These are phyloP conservation scores for Drosophila nasuta DNA, from an alignment of 1,140 invertebrate genomes.

Conservation along the genomic window DNA sequence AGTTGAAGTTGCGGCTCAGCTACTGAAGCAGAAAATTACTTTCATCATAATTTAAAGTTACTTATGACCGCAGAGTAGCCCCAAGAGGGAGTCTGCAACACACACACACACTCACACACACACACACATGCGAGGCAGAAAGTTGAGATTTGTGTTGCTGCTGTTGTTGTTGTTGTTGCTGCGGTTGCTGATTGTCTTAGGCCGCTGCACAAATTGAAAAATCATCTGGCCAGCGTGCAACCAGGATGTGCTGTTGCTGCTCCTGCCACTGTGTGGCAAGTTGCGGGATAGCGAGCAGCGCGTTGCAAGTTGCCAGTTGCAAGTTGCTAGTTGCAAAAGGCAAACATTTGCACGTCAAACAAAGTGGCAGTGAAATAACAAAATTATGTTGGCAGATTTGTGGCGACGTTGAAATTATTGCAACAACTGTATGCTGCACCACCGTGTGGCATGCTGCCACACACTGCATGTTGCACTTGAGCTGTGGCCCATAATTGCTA, in stretches of 20 bases:
- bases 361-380: conserved; percentile 83
- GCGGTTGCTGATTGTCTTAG: conserved; percentile 64
- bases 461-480: conserved; percentile 40
- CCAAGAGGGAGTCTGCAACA: conserved; percentile 30
- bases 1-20: conserved; percentile 58
- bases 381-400: conserved; percentile 84
- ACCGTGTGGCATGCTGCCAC: background rate
- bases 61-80: conserved; percentile 69
- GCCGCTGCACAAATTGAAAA: conserved; percentile 72
- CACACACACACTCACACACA: background rate
- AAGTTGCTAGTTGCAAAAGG: conserved; percentile 49
- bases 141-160: conserved; percentile 20
- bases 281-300: no score
- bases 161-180: conserved; percentile 26
- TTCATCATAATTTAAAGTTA: conserved; percentile 84
- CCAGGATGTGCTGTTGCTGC: conserved; percentile 50
- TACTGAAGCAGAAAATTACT: conserved; percentile 84
- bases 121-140: background rate
- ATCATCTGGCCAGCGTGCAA: conserved; percentile 62
- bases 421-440: conserved; percentile 22
- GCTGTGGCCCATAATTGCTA: conserved; percentile 70
- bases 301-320: background rate
- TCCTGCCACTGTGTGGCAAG: conserved; percentile 6
- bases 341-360: conserved; percentile 83
- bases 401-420: conserved; percentile 76